Evolutionary conservation across 2,113 vertebrate species (phyloP).

Genomic region (Anhinga rufa): DNA sequence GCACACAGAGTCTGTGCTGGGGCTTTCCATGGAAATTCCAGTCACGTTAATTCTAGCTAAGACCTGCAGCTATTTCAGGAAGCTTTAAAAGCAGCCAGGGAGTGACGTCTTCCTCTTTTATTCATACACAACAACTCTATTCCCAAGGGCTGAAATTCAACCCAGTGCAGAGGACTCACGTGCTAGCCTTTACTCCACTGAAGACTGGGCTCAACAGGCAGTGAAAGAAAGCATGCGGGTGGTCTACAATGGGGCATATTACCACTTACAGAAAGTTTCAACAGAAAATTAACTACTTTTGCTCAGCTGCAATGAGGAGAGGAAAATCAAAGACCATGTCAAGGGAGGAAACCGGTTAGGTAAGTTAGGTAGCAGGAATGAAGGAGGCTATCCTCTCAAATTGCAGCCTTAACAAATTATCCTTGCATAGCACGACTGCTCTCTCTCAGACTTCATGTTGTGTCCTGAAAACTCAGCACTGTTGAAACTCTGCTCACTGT

Average conservation of each 20-base stretch:
- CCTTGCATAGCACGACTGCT: background rate
- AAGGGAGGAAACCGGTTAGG: background rate
- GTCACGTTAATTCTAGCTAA: background rate
- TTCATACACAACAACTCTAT: background rate
- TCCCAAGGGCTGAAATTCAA: constrained; percentile 3
- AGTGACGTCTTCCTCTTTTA: constrained; percentile 28
- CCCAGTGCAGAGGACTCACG: background rate
- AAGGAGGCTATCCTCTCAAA: background rate
- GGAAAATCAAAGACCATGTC: background rate
- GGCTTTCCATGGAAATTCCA: constrained; percentile 33
- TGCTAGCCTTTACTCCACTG: background rate
- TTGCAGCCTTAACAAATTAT: constrained; percentile 9
- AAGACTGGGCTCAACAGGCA: background rate
- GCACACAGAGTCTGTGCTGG: background rate
- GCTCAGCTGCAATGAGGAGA: background rate
- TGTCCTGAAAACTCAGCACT: background rate
- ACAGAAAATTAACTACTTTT: background rate
- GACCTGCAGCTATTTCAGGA: constrained; percentile 44
- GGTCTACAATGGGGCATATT: background rate
- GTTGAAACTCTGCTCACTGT: background rate
- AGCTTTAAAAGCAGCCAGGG: constrained; percentile 10
- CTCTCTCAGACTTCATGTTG: background rate
- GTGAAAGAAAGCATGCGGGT: background rate
- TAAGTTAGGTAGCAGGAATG: background rate
- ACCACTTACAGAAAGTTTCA: background rate